Conservation (phyloP, 2,113 vertebrate species). For the Oreochromis niloticus region DNA sequence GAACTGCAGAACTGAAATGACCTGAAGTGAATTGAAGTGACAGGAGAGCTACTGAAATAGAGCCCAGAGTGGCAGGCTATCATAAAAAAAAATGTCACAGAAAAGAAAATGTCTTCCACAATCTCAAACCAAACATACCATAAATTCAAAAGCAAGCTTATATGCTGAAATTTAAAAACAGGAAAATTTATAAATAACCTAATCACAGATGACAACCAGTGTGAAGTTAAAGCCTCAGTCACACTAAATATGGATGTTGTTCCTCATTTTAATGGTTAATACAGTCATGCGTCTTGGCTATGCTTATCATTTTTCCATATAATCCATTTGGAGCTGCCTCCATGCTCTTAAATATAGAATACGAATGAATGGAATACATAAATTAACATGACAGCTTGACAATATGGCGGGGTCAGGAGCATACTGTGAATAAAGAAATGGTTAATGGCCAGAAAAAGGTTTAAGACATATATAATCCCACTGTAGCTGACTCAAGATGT, state of each 20-base stretch:
- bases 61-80: not conserved
- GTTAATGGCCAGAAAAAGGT: not conserved
- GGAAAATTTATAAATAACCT: not conserved
- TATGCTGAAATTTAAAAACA: fast-evolving
- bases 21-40: conserved; percentile 15
- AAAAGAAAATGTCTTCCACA: not conserved
- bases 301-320: conserved; percentile 2
- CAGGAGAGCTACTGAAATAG: not conserved
- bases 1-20: not conserved
- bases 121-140: not conserved
- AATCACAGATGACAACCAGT: not conserved
- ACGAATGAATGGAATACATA: not conserved
- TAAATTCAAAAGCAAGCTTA: not conserved
- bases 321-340: conserved; percentile 14
- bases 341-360: conserved; percentile 39
- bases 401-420: not conserved
- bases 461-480: not conserved
- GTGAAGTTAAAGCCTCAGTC: not conserved
- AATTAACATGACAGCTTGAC: conserved; percentile 26
- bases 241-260: conserved; percentile 4
- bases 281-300: not conserved
- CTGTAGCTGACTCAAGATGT: not conserved
- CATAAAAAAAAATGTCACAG: not conserved
- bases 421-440: not conserved
- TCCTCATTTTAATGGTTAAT: not conserved